Evolutionary conservation across 2,888 invertebrate genomes (phyloP), one percentile per base, ranked within the genome.

Genomic region (Urechis unicinctus): DNA sequence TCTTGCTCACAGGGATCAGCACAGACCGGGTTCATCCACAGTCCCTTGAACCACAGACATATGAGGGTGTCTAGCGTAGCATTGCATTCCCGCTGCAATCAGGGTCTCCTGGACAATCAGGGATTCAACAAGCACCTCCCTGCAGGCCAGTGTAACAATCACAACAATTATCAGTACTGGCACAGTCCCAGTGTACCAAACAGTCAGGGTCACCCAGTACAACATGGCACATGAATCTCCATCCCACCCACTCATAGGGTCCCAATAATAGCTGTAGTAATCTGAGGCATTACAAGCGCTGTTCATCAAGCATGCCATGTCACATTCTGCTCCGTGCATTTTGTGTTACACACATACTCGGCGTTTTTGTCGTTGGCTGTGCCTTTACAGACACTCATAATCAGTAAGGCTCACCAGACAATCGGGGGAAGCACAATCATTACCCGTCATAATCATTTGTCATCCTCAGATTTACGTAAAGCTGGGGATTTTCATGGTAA

Each of bases 381-480:
- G 6, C 68, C 68, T n/a, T 45, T 66, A 61, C 0, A 66, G 55
- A 54, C 70, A 70, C 1, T 61, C 62, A 55, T 63, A 60, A 21
- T 59, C 69, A 70, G 59, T 69, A 61, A 1, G 66, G 67, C 31
- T 66, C 65, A 9, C 69, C 70, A 67, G 68, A 49, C 70, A 70
- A 55, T 70, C 65, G 3, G 66, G 52, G 2, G 45, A 44, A 46
- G 53, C 57, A 51, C 70, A 70, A 49, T 64, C 68, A 53, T 51
- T 56, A 44, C 68, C 69, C 68, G 41, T 22, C n/a, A n/a, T n/a
- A n/a, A n/a, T n/a, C n/a, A n/a, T n/a, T n/a, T n/a, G n/a, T n/a
- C n/a, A n/a, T n/a, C n/a, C n/a, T n/a, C n/a, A n/a, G n/a, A n/a
- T n/a, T n/a, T n/a, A n/a, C n/a, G n/a, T n/a, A n/a, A n/a, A n/a